Base-by-base conservation (phyloP, 2,113 vertebrate species). In the Aspidoscelis tigris region DNA sequence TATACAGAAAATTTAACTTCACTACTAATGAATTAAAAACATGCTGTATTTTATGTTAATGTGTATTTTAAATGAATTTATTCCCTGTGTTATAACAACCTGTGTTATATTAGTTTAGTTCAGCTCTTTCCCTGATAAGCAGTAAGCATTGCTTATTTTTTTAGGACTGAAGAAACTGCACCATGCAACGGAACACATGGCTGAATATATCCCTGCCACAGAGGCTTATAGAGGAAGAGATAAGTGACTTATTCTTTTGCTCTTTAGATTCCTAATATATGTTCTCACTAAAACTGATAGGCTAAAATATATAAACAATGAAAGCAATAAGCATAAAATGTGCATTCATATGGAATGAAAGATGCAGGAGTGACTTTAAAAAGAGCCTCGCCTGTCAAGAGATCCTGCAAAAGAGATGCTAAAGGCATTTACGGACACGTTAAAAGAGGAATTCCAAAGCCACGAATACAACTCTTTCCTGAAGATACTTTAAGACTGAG, bases 21-120 rank as follows among this genome's bases (percentile, higher is more conserved):
- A 21, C 70, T 70, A 44, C 26, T 84, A 61, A 21, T 89, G 80
- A 80, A 6, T 75, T 72, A 82, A 5, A 90, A 90, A 90, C 81
- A 47, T 58, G 83, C 0, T n/a, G 76, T 73, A 20, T 78, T 65
- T 81, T 53, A 2, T 7, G 33, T 24, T 70, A 90, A 85, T 33
- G 83, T 24, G 82, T 47, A 44, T 70, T 68, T 11, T 78, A 69
- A 85, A 68, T 89, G 20, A 77, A 85, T 47, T 77, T 74, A 21
- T 26, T 76, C 75, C 87, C 61, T 83, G 78, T 87, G 89, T 92
- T 86, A 92, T 81, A 44, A 66, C n/a, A 86, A 61, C 53, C 20
- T 71, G 22, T 58, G n/a, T 77, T 20, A 21, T 21, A 77, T 33
- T 58, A 77, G 24, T 7, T 53, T 58, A 58, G 72, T 1, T 3